Conservation (phyloP, 2,797 vertebrate genomes). For the Hypotaenidia philippensis region DNA sequence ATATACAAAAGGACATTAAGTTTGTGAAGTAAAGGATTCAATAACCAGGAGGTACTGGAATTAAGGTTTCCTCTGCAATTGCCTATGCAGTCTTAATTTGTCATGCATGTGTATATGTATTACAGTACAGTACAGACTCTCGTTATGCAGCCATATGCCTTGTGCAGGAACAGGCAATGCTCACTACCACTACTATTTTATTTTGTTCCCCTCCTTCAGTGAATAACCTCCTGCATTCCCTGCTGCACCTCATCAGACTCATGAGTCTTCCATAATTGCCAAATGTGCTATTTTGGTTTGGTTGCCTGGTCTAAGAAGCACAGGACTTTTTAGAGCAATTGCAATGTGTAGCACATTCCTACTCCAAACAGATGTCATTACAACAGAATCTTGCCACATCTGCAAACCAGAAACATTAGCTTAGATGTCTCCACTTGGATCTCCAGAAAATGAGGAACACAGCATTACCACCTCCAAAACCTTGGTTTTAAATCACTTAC, state of each 20-base stretch:
- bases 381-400: neutral
- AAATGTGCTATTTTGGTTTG: neutral
- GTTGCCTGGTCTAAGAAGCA: neutral
- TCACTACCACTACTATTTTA: neutral
- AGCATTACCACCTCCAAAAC: neutral
- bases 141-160: neutral
- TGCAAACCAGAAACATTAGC: slow-evolving; percentile 44
- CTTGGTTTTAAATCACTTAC: neutral
- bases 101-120: no score
- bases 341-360: neutral
- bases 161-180: neutral
- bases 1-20: neutral
- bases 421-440: neutral
- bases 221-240: neutral
- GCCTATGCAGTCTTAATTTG: neutral
- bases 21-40: neutral
- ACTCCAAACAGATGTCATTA: neutral
- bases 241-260: neutral
- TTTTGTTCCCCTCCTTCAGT: neutral
- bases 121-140: neutral
- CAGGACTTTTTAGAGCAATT: neutral
- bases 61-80: neutral
- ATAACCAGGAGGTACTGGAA: neutral
- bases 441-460: neutral
- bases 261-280: neutral